phyloP scores from a whole-genome alignment of 2,888 invertebrate species.

The Lasioglossum villosulum region DNA sequence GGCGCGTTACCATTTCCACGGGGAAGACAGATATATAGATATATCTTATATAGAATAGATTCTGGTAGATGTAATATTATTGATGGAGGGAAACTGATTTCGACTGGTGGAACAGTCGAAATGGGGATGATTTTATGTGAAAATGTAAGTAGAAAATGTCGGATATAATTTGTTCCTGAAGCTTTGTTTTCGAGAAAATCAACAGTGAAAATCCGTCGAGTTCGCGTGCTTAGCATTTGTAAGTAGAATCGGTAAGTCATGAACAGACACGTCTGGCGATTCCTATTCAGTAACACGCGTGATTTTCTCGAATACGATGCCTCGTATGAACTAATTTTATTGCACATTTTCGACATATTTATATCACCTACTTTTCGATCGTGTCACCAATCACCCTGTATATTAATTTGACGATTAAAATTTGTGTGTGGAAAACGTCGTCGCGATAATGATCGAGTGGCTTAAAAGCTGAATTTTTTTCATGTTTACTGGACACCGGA shows the following conservation, averaged over 20 bases:
- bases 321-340: not conserved
- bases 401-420: not conserved
- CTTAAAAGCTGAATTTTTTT: slow-evolving; percentile 55
- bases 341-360: not conserved
- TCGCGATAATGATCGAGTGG: slow-evolving; percentile 35
- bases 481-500: slow-evolving; percentile 55
- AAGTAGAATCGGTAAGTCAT: not conserved
- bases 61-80: too few species aligned
- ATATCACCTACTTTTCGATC: not conserved
- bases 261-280: not conserved
- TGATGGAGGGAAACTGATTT: not conserved
- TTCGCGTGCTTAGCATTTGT: not conserved
- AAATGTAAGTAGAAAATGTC: not conserved
- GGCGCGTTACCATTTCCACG: not conserved
- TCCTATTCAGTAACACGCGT: not conserved
- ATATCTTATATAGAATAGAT: too few species aligned
- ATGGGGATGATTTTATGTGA: too few species aligned
- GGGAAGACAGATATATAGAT: too few species aligned
- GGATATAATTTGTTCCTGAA: too few species aligned
- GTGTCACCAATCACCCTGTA: not conserved
- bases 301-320: not conserved
- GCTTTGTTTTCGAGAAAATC: not conserved
- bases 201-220: not conserved
- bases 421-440: slow-evolving; percentile 1
- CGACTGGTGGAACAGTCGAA: too few species aligned